A percentile compares a stretch with the other conserved stretches of the same genome.
phyloP scores from a whole-genome alignment of 2,113 vertebrate genomes.

The Oriolus oriolus region DNA sequence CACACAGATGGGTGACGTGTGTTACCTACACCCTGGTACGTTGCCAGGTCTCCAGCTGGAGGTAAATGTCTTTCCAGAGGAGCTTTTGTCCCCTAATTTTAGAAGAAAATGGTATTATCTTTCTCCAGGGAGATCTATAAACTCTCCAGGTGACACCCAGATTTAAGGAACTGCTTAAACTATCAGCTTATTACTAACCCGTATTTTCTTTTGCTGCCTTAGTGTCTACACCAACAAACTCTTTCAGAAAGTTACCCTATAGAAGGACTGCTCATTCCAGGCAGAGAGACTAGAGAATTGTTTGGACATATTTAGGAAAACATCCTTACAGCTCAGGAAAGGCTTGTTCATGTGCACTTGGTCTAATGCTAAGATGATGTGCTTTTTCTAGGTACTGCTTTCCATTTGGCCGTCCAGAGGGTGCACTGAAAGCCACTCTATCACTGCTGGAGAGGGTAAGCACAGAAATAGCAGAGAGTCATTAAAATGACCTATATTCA shows the following conservation, averaged over 20 bases:
- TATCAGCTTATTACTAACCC: neutral
- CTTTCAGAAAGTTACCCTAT: neutral
- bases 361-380: slow-evolving; percentile 17
- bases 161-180: neutral
- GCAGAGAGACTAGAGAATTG: neutral
- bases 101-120: neutral
- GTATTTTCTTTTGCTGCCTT: neutral
- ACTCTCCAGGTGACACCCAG: neutral
- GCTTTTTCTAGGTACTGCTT: slow-evolving; percentile 90
- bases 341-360: neutral
- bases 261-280: neutral
- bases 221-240: neutral
- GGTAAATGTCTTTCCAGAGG: neutral
- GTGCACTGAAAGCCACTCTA: slow-evolving; percentile 94
- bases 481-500: neutral
- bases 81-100: neutral
- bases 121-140: neutral
- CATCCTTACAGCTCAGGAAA: neutral
- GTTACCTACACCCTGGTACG: neutral
- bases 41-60: neutral
- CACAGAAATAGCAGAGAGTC: neutral
- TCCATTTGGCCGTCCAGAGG: slow-evolving; percentile 97
- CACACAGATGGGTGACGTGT: rapidly evolving
- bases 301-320: neutral
- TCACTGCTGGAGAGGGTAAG: slow-evolving; percentile 95